These are phyloP conservation scores for Drosophila repleta DNA, from an alignment of 1,140 invertebrate genomes.

Conservation along the genomic window DNA sequence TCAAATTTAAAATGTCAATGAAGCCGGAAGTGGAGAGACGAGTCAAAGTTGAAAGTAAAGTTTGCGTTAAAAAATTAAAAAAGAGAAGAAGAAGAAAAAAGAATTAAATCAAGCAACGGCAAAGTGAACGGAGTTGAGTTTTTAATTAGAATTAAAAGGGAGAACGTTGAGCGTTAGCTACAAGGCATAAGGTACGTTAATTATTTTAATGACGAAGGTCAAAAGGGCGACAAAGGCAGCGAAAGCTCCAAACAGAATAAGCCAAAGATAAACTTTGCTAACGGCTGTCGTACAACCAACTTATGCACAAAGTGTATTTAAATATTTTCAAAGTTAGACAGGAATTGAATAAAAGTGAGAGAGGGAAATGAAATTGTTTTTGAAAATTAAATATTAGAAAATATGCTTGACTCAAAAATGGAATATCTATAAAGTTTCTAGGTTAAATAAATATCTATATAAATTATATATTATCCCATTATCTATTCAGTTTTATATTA, in stretches of 20 bases:
- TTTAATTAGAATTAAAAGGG: conserved; percentile 13
- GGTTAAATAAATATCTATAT: too few species aligned
- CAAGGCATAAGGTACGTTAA: neutral
- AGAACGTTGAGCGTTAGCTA: neutral
- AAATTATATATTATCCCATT: too few species aligned
- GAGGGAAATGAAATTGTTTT: neutral
- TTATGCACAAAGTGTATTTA: too few species aligned
- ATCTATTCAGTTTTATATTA: too few species aligned
- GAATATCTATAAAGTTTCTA: too few species aligned
- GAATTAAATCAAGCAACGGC: neutral
- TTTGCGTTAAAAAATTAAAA: neutral
- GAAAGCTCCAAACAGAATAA: neutral
- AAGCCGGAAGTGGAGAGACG: conserved; percentile 8
- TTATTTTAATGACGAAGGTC: conserved; percentile 15
- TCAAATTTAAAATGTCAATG: conserved; percentile 37
- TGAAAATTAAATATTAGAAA: too few species aligned
- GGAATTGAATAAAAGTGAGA: neutral
- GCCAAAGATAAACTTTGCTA: too few species aligned
- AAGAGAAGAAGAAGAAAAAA: too few species aligned
- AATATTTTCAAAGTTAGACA: too few species aligned
- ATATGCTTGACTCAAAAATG: too few species aligned
- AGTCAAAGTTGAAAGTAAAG: conserved; percentile 1
- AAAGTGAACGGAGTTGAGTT: neutral
- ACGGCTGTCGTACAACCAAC: too few species aligned
- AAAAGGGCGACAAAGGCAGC: neutral